phyloP scores from a whole-genome alignment of 2,797 vertebrate genomes.

The Picus viridis region DNA sequence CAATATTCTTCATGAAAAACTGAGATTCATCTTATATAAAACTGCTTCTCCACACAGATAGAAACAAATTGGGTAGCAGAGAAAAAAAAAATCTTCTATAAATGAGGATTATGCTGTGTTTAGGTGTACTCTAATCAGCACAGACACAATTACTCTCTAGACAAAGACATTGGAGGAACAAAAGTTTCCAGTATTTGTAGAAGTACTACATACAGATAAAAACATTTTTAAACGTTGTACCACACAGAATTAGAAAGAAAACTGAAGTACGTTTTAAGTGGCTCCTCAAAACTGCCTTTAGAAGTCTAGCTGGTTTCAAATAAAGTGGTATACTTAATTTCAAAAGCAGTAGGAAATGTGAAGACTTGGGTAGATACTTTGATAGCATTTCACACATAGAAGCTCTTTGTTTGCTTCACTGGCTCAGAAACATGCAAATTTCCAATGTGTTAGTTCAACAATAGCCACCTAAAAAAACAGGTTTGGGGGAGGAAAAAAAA shows the following conservation, averaged over 20 bases:
- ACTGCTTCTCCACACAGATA: not conserved
- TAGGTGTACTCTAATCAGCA: rapidly evolving
- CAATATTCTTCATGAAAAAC: not conserved
- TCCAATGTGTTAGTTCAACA: constrained; percentile 2
- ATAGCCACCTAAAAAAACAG: constrained; percentile 20
- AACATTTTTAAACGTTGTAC: not conserved
- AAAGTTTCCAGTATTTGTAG: not conserved
- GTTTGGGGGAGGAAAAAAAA: not conserved
- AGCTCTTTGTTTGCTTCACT: not conserved
- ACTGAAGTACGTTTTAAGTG: not conserved
- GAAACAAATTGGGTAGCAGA: not conserved
- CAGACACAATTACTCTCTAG: not conserved
- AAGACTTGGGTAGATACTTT: not conserved
- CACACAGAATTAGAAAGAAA: not conserved
- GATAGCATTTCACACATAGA: not conserved
- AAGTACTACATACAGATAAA: not conserved
- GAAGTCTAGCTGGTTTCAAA: not conserved
- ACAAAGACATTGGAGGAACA: not conserved
- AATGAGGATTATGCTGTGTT: not conserved
- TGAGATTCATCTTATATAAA: not conserved
- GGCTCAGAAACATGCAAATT: not conserved
- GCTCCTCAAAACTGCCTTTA: not conserved
- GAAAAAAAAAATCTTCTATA: not conserved
- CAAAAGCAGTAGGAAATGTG: not conserved
- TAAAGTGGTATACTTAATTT: not conserved